Conservation (phyloP, 1,140 invertebrate species). For the Proales similis region DNA sequence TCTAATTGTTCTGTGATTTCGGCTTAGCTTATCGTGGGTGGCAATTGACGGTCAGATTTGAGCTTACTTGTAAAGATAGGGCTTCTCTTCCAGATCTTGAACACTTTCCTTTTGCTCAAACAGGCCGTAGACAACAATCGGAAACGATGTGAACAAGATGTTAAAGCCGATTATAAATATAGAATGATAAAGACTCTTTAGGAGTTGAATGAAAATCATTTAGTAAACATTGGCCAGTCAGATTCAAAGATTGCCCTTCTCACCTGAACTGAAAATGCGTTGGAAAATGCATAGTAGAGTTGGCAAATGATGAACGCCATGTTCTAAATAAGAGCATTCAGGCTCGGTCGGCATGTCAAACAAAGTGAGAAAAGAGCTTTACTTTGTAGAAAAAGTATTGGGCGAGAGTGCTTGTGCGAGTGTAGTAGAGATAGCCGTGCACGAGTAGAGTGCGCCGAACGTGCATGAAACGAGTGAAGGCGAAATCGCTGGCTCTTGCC, state of each 20-base stretch:
- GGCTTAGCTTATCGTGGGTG: neutral
- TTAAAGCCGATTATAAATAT: conserved; percentile 49
- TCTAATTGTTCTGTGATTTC: conserved; percentile 20
- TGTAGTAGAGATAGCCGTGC: conserved; percentile 86
- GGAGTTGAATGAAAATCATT: conserved; percentile 44
- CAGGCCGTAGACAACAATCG: conserved; percentile 60
- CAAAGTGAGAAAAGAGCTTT: conserved; percentile 4
- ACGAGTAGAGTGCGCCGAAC: conserved; percentile 77
- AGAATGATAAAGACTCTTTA: conserved; percentile 46
- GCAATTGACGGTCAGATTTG: neutral
- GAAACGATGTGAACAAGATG: conserved; percentile 48
- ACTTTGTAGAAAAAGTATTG: conserved; percentile 89
- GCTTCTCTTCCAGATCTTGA: conserved; percentile 13
- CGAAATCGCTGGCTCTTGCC: conserved; percentile 94
- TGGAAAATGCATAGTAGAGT: conserved; percentile 33
- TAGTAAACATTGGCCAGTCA: conserved; percentile 49
- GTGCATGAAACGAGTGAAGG: conserved; percentile 81
- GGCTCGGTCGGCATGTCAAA: neutral
- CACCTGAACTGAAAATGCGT: conserved; percentile 23
- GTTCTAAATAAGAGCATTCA: conserved; percentile 29
- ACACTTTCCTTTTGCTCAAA: conserved; percentile 76
- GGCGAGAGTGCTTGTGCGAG: conserved; percentile 81
- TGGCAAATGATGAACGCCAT: conserved; percentile 33
- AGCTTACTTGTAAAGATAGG: conserved; percentile 14
- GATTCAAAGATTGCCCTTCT: conserved; percentile 44